Evolutionary conservation across 1,140 invertebrate species (phyloP).

Genomic region (Protaetia brevitarsis): DNA sequence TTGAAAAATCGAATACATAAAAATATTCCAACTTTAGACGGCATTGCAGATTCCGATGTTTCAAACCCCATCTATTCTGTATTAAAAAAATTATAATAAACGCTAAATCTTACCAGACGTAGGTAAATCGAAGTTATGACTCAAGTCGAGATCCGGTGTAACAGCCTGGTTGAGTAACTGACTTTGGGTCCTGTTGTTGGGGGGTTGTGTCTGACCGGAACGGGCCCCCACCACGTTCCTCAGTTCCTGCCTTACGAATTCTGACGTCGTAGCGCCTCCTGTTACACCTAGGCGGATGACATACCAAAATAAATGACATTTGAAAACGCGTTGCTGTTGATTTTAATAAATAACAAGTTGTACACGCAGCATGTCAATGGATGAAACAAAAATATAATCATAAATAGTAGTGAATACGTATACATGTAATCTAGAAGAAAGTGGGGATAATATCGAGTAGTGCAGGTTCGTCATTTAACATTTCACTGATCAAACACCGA

Average conservation of each 20-base stretch:
- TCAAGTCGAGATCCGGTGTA: slow-evolving; percentile 61
- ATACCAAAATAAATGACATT: neutral
- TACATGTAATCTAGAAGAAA: too few species aligned
- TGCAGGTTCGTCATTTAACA: too few species aligned
- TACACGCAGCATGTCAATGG: slow-evolving; percentile 9
- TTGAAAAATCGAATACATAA: neutral
- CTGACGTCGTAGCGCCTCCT: slow-evolving; percentile 57
- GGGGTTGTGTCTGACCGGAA: slow-evolving; percentile 56
- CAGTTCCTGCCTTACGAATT: slow-evolving; percentile 86
- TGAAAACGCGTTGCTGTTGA: neutral
- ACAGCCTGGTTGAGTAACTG: slow-evolving; percentile 34
- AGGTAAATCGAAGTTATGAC: slow-evolving; percentile 67
- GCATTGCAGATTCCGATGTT: neutral
- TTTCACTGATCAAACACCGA: too few species aligned
- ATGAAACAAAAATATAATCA: too few species aligned
- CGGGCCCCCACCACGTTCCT: slow-evolving; percentile 80
- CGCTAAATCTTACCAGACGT: slow-evolving; percentile 53
- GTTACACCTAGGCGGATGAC: slow-evolving; percentile 43
- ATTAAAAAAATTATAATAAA: neutral
- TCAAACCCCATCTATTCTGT: neutral
- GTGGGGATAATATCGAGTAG: too few species aligned
- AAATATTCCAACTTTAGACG: neutral
- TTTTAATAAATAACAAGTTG: neutral
- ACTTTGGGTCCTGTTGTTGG: slow-evolving; percentile 30
- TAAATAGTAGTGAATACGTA: too few species aligned